Evolutionary conservation across 2,797 vertebrate species (phyloP), one percentile per base, ranked within the genome.

Genomic region (Limnodromus scolopaceus): DNA sequence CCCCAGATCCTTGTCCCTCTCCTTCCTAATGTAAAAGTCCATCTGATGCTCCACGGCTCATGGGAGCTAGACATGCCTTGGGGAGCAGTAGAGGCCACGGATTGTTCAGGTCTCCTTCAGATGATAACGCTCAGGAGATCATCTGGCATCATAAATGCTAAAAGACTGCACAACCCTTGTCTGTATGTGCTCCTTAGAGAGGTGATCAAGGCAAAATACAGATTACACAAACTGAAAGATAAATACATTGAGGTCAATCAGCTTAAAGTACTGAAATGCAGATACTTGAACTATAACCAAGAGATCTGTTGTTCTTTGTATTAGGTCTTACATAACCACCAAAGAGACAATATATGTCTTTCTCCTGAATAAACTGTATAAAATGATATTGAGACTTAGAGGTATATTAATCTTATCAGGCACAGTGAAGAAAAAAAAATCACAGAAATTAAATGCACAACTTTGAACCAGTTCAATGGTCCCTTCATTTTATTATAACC

Each of bases 401-500:
- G 54, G 3, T 63, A 30, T 63, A 74, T 85, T 93, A 80, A 85
- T 70, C 51, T 77, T 83, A 69, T 28, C 38, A 70, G 27, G 8
- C 16, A 89, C 17, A 84, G 24, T 22, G 51, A 78, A 79, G 27
- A 14, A 19, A 68, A 82, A 77, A 57, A 28, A 36, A n/a, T 4
- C 28, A 53, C 45, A 68, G 57, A 89, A 89, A 85, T 86, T 81
- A 93, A 88, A 78, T 64, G 49, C 70, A 69, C 5, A 61, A 27
- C 78, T 94, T 90, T 78, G 65, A 93, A 81, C 11, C 48, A 78
- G 28, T 89, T 84, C 1, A 0, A 71, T 82, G 48, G 22, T 92
- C 48, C 43, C 39, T 90, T 74, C 55, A 41, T 89, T 94, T 95
- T 84, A 85, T 88, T 92, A 71, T 70, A 86, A 78, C 25, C 41